Evolutionary conservation across 92 coral and sea anemone genomes (phyloP), one percentile per base, ranked within the genome.

Genomic region (Umimayanthus chanpuru): DNA sequence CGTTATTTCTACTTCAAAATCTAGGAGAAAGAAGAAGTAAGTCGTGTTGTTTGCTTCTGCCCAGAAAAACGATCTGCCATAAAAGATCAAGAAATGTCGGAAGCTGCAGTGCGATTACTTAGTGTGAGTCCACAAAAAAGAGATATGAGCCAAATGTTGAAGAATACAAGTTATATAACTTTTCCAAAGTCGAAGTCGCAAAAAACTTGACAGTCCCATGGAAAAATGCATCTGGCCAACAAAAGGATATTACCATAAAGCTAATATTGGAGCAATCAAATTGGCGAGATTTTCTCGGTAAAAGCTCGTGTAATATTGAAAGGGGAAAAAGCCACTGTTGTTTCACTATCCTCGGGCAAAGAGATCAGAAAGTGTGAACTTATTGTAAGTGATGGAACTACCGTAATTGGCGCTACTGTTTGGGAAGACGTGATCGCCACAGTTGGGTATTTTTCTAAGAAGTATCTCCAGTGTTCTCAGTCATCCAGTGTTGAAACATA

Each of bases 181-280:
- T 88, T 88, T 88, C 90, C 68, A 78, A 88, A 88, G 53, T 88
- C 79, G 80, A 82, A 81, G 87, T 47, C 36, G 91, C 91, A 20
- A 81, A 88, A 30, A 88, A 88, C 90, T 88, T 88, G 86, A 77
- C 90, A 88, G 80, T 88, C 90, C 86, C 72, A 77, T 88, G 90
- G 86, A 88, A 88, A 80, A 74, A 80, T 88, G 90, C 70, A 70
- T 65, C 47, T 77, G 53, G 32, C 21, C 90, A 88, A 81, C 79
- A 36, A 74, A 74, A 74, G 79, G 41, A 25, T 47, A 43, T 38
- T 74, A 43, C 79, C 41, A 43, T 36, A 36, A 43, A 74, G 79
- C 79, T 32, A 47, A 74, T 74, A 74, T 47, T 74, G 79, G 47
- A 74, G 79, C 79, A 74, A 43, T 74, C 79, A 47, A 36, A 86